Evolutionary conservation across 1,140 invertebrate genomes (phyloP), one percentile per base, ranked within the genome.

Genomic region (Drosophila sp.): DNA sequence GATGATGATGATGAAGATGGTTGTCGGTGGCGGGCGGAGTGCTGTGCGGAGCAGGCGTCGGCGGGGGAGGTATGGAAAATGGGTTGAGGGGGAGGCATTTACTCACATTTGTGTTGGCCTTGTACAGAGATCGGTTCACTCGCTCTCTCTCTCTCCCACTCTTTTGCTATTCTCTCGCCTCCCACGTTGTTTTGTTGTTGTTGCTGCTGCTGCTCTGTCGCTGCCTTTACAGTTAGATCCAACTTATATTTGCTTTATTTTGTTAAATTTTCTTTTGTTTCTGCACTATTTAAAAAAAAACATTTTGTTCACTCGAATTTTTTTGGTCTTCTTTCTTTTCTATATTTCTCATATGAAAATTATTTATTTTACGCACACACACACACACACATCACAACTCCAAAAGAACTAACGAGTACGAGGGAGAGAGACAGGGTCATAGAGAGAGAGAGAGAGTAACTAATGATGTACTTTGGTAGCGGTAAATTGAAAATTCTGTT

Each of bases 101-200:
- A 58, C 56, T 58, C 56, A 58, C 56, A 58, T 58, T 58, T 58
- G 44, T 57, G 55, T 57, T 57, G 55, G 55, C 55, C 55, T 57
- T 58, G 56, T 58, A 35, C 17, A 58, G 56, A 58, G 56, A 58
- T 58, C 56, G 56, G 23, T 58, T 58, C 56, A 35, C n/a, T 35
- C 23, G 23, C 56, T 58, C 56, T 58, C 32, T 10, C 30, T 57
- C 32, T 35, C 55, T 75, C 58, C 1, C 65, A 38, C 33, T 70
- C 25, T 75, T 62, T 76, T 25, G 62, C 64, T 56, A 76, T 64
- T 76, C 65, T 76, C 62, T 58, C 57, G 72, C 70, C 70, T 67
- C 71, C 71, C 83, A 87, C 83, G 76, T 81, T 76, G 76, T 65
- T 60, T 29, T 83, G 70, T 71, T 76, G 54, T 70, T 71, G 38